Conservation (phyloP, 2,888 invertebrate species). For the Tenthredo distinguenda region DNA sequence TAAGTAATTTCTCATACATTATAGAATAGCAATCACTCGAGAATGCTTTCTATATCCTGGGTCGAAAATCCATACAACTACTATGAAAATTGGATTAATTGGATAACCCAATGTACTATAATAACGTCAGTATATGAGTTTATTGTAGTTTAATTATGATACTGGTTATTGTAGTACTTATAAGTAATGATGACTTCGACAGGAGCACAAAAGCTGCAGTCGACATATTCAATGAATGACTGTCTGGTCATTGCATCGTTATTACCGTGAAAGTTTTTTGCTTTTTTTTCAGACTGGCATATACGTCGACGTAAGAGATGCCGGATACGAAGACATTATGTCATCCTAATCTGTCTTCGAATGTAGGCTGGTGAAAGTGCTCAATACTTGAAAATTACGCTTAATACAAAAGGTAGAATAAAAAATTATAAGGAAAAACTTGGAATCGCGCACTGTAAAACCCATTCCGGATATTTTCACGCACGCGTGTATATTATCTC, state of each 20-base stretch:
- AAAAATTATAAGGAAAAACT: not conserved
- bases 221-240: not conserved
- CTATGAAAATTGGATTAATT: not conserved
- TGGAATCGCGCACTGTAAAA: not conserved
- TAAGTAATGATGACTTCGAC: not conserved
- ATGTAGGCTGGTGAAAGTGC: conserved; percentile 34
- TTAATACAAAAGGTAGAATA: not conserved
- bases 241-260: not conserved
- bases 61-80: not conserved
- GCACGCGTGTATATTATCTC: not conserved
- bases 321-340: conserved; percentile 32
- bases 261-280: conserved; percentile 22
- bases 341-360: conserved; percentile 6
- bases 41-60: not conserved
- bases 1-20: not conserved
- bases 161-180: not conserved
- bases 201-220: not conserved
- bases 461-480: not conserved
- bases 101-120: not conserved
- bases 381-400: conserved; percentile 3
- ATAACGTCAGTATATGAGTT: not conserved
- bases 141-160: not conserved
- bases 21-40: not conserved
- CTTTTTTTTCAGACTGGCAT: conserved; percentile 21
- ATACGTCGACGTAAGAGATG: conserved; percentile 11